Conservation (phyloP, 92 coral and sea anemone genomes). For the Paragorgia papillata region DNA sequence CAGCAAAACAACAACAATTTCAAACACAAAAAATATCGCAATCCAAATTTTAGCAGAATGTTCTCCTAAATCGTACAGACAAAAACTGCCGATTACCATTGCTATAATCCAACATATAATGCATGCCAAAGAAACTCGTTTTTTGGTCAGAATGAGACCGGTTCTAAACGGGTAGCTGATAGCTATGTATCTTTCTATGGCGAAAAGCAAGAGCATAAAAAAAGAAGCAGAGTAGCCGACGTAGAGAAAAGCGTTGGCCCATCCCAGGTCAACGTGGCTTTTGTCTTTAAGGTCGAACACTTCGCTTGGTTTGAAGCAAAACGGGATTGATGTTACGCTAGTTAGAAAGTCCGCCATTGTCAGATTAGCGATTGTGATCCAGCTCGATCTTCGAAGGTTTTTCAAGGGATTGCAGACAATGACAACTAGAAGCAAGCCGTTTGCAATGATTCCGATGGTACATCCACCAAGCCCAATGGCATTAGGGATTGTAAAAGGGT, state of each 20-base stretch:
- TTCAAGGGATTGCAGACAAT: constrained; percentile 9
- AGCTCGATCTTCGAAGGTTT: constrained; percentile 8
- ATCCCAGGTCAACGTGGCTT: background rate
- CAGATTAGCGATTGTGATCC: constrained; percentile 24
- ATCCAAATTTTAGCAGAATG: too few species aligned
- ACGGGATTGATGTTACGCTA: background rate
- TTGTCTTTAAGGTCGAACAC: background rate
- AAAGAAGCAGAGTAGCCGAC: constrained; percentile 22
- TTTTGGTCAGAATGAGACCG: too few species aligned
- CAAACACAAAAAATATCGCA: too few species aligned
- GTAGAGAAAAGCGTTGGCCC: constrained; percentile 6
- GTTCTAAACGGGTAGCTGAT: constrained; percentile 15
- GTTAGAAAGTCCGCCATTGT: constrained; percentile 16
- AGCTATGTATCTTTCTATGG: constrained; percentile 13
- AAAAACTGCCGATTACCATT: too few species aligned
- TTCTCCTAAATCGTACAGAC: too few species aligned
- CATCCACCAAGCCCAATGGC: constrained; percentile 17
- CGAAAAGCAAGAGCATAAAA: constrained; percentile 14
- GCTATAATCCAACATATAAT: too few species aligned
- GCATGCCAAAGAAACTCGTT: background rate
- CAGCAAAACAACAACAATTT: too few species aligned
- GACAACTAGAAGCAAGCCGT: constrained; percentile 9
- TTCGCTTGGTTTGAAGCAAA: too few species aligned
- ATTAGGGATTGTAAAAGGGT: too few species aligned
- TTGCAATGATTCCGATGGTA: background rate